Percentiles rank a stretch among this genome's conserved stretches.
Evolutionary conservation across 1,140 invertebrate genomes (phyloP).

Genomic region (Conopomorpha cramerella): DNA sequence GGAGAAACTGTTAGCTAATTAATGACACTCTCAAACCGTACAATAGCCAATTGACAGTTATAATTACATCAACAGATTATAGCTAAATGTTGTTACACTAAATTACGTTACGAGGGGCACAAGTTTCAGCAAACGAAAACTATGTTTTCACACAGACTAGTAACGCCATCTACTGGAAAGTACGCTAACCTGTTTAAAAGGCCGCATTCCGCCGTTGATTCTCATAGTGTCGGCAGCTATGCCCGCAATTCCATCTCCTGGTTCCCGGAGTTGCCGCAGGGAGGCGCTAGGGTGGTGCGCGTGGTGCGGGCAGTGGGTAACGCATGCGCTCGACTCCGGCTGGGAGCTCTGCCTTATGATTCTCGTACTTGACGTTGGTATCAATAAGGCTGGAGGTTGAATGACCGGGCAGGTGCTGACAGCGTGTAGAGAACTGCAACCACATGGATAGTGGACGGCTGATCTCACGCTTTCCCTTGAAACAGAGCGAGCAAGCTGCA

Average conservation of each 20-base stretch:
- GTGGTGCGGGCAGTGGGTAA: constrained; percentile 63
- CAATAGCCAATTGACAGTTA: too few species aligned
- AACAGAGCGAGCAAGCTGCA: constrained; percentile 74
- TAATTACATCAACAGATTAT: too few species aligned
- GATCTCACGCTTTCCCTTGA: constrained; percentile 74
- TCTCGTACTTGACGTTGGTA: constrained; percentile 71
- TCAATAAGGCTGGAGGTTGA: constrained; percentile 69
- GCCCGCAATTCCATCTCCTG: constrained; percentile 87
- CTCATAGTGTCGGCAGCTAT: constrained; percentile 96
- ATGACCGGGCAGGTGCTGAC: constrained; percentile 67
- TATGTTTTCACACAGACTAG: constrained; percentile 5
- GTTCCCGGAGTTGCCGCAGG: constrained; percentile 80
- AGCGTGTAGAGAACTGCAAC: constrained; percentile 53
- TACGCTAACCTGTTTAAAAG: constrained; percentile 89
- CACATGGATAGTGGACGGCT: constrained; percentile 65
- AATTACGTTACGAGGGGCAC: too few species aligned
- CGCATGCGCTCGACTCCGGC: constrained; percentile 78
- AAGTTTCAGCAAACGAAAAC: constrained; percentile 3
- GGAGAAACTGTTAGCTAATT: too few species aligned
- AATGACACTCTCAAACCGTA: too few species aligned
- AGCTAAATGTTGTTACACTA: too few species aligned
- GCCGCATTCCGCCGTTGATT: constrained; percentile 94
- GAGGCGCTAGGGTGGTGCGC: constrained; percentile 74
- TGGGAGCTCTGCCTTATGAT: constrained; percentile 91
- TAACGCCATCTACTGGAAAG: constrained; percentile 29